Conservation (phyloP, 2,797 vertebrate species). For the Hippopotamyrus pictus region DNA sequence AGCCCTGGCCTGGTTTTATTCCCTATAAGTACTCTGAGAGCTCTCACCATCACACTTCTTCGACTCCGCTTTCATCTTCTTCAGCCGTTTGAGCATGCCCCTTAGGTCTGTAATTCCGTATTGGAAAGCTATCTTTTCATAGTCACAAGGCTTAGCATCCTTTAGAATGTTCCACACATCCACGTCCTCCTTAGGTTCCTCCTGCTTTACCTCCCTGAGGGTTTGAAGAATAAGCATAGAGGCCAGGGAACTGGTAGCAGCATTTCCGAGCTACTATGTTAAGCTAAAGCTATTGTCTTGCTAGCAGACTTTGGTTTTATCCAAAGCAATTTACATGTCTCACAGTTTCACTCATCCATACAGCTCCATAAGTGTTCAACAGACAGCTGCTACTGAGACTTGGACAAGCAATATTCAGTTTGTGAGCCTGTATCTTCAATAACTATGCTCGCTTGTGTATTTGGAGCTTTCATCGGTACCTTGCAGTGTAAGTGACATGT, state of each 20-base stretch:
- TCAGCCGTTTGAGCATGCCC: conserved; percentile 80
- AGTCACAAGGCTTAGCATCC: conserved; percentile 79
- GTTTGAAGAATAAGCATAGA: background rate
- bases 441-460: background rate
- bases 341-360: background rate
- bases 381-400: background rate
- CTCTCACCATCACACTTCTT: conserved; percentile 74
- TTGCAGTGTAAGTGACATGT: background rate
- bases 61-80: conserved; percentile 75
- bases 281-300: background rate
- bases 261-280: background rate
- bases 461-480: background rate
- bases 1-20: background rate
- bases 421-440: background rate
- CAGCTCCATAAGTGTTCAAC: background rate
- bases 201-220: conserved; percentile 60
- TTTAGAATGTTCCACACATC: conserved; percentile 82
- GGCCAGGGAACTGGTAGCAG: background rate
- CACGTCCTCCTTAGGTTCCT: conserved; percentile 64
- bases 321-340: background rate
- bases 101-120: conserved; percentile 87
- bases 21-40: background rate
- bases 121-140: conserved; percentile 82
- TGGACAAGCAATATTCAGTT: background rate
- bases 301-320: background rate